Base-by-base conservation (phyloP, 2,888 invertebrate species). In the Neoscelio sp. region DNA sequence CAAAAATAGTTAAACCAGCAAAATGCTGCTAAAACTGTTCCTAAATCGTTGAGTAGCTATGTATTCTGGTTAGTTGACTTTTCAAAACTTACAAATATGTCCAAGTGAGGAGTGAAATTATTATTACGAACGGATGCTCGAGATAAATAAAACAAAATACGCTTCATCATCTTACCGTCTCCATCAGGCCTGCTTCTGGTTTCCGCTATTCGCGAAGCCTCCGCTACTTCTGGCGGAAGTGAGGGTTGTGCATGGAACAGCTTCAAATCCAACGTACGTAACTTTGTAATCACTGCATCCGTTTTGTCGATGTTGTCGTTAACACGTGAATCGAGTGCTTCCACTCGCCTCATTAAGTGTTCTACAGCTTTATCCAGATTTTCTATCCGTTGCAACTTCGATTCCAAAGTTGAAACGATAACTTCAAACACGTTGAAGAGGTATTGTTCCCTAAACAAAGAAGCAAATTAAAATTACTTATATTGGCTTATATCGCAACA, bases 401-500 rank as follows among this genome's bases (percentile, higher is more conserved):
- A 95, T 90, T 97, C 97, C 84, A 97, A 91, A 18, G 96, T 97
- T 84, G 96, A 96, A 73, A 97, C 96, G 83, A 97, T 96, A 62
- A 96, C 96, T 91, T 97, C 97, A 91, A 97, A 97, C 64, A 97
- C 95, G 89, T 96, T 96, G 91, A 96, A 95, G 80, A 97, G 93
- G 90, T 96, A 96, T 90, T 96, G 96, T 91, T 96, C 96, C 91
- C 96, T 96, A 94, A n/a, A n/a, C 1, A 50, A 58, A 30, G 35
- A 33, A 48, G 5, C 2, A 86, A 28, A 28, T n/a, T n/a, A n/a
- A n/a, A n/a, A n/a, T n/a, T n/a, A n/a, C n/a, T n/a, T n/a, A n/a
- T n/a, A n/a, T n/a, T n/a, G n/a, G n/a, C n/a, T n/a, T n/a, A n/a
- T n/a, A n/a, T n/a, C n/a, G n/a, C n/a, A n/a, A n/a, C n/a, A n/a